These are phyloP conservation scores for Erythrolamprus reginae DNA, from an alignment of 2,113 vertebrate species.

Conservation along the genomic window DNA sequence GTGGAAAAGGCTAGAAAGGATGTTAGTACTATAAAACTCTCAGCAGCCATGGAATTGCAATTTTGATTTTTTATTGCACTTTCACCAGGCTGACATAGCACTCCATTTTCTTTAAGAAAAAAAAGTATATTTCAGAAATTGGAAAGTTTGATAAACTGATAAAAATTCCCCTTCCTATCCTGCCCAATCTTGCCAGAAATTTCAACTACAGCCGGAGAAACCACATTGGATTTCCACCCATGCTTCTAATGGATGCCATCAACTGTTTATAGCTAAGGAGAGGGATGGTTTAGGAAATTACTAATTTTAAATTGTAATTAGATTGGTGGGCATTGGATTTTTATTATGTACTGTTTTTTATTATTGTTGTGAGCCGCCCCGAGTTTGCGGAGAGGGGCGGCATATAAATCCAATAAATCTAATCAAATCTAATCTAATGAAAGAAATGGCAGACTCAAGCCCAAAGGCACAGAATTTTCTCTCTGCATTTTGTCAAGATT, in stretches of 20 bases:
- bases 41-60: constrained; percentile 38
- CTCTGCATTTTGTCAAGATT: not conserved
- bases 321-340: too few species aligned
- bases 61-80: constrained; percentile 44
- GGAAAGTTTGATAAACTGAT: constrained; percentile 15
- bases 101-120: constrained; percentile 49
- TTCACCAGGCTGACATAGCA: constrained; percentile 38
- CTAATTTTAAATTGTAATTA: too few species aligned
- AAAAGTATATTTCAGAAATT: constrained; percentile 3
- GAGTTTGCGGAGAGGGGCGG: too few species aligned
- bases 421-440: too few species aligned
- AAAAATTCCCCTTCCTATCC: not conserved
- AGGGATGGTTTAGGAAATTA: too few species aligned
- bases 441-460: not conserved
- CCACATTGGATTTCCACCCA: not conserved
- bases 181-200: not conserved
- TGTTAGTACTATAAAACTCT: constrained; percentile 51
- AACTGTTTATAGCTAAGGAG: constrained; percentile 33
- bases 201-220: not conserved
- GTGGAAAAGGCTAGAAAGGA: constrained; percentile 40
- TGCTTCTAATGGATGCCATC: constrained; percentile 16
- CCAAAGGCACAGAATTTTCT: not conserved
- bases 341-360: too few species aligned
- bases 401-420: too few species aligned
- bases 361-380: too few species aligned